A percentile compares a stretch with the other conserved stretches of the same genome.
Conservation (phyloP, 2,797 vertebrate genomes). For the Argyrosomus regius region DNA sequence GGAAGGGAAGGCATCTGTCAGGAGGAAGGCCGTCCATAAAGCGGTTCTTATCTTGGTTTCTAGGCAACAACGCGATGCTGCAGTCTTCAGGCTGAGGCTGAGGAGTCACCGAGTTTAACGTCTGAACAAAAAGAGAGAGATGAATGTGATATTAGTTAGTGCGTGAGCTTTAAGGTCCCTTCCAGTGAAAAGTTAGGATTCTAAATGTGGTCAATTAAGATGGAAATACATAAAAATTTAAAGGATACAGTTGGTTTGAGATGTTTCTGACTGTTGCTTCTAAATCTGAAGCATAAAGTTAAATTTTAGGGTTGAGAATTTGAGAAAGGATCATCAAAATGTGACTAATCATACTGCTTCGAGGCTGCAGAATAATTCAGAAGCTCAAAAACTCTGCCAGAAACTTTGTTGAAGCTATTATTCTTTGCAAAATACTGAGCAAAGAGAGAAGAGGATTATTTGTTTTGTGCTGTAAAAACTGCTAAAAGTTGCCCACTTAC, state of each 20-base stretch:
- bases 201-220: background rate
- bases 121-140: slow-evolving; percentile 82
- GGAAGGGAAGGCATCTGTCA: slow-evolving; percentile 98
- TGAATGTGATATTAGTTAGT: background rate
- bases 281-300: background rate
- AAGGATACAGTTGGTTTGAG: too few species aligned
- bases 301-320: background rate
- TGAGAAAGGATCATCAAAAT: background rate
- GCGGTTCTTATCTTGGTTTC: slow-evolving; percentile 99
- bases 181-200: background rate
- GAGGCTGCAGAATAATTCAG: background rate
- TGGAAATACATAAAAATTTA: background rate
- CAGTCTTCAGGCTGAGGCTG: slow-evolving; percentile 98
- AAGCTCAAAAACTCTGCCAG: background rate
- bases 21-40: slow-evolving; percentile 99
- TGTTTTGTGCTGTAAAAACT: background rate
- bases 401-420: background rate
- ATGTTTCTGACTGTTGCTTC: background rate
- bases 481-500: background rate
- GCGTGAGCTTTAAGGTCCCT: background rate
- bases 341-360: background rate
- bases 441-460: slow-evolving; percentile 21
- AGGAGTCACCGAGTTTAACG: slow-evolving; percentile 98
- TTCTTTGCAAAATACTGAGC: background rate
- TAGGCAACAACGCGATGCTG: slow-evolving; percentile 98